Percentiles rank a stretch among this genome's conserved stretches.
These are phyloP conservation scores for Leptopilina clavipes DNA, from an alignment of 1,140 invertebrate genomes.

Conservation along the genomic window DNA sequence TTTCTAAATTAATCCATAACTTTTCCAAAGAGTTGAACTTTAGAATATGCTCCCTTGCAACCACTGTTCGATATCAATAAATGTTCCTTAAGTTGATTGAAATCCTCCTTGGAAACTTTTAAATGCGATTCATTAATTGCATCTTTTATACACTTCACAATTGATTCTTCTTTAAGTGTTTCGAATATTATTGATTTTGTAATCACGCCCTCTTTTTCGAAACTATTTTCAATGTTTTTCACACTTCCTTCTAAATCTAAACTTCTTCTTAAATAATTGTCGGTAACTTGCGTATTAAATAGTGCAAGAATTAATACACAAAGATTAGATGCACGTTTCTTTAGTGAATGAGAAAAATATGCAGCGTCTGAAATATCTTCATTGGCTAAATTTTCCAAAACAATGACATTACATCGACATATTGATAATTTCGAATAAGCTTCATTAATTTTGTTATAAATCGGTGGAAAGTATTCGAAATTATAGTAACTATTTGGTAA, in stretches of 20 bases:
- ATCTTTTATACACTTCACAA: conserved; percentile 63
- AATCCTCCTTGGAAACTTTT: conserved; percentile 49
- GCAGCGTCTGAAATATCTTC: conserved; percentile 52
- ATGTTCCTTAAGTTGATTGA: conserved; percentile 53
- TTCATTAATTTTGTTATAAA: conserved; percentile 43
- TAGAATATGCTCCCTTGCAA: conserved; percentile 70
- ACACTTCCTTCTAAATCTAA: conserved; percentile 54
- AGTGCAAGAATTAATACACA: conserved; percentile 61
- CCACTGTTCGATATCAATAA: conserved; percentile 59
- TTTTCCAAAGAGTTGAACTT: conserved; percentile 61
- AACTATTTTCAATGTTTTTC: conserved; percentile 44
- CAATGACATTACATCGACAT: conserved; percentile 60
- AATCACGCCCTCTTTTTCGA: conserved; percentile 49
- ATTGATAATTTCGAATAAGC: conserved; percentile 47
- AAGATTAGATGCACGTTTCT: conserved; percentile 41
- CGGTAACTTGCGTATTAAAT: conserved; percentile 61
- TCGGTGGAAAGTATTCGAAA: conserved; percentile 54
- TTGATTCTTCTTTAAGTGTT: conserved; percentile 48
- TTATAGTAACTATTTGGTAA: conserved; percentile 48
- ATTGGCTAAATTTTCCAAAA: conserved; percentile 66
- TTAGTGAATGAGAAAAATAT: conserved; percentile 46
- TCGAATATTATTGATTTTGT: conserved; percentile 54
- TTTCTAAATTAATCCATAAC: conserved; percentile 35
- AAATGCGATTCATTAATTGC: conserved; percentile 52
- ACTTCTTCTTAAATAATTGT: conserved; percentile 47